A percentile compares a stretch with the other conserved stretches of the same genome.
phyloP scores from a whole-genome alignment of 1,140 invertebrate genomes.

The Diorhabda carinulata region DNA sequence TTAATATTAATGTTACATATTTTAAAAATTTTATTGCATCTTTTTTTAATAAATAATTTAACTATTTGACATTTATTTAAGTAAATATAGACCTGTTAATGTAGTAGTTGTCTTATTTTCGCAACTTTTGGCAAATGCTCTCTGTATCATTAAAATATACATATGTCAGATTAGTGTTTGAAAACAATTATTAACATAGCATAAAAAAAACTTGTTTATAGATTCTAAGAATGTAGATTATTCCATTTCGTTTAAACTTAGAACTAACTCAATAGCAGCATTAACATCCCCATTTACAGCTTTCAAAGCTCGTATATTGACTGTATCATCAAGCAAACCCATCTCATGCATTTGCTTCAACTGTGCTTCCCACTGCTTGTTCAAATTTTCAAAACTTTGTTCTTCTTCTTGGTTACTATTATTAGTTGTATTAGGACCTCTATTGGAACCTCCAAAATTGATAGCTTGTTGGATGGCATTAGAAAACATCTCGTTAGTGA shows the following conservation, averaged over 20 bases:
- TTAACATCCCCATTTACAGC: constrained; percentile 82
- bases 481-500: constrained; percentile 57
- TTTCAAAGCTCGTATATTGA: constrained; percentile 79
- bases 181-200: no score
- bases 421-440: not conserved
- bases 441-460: constrained; percentile 39
- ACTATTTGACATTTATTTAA: no score
- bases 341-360: constrained; percentile 81
- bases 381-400: constrained; percentile 27
- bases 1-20: no score
- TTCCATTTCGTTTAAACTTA: constrained; percentile 39
- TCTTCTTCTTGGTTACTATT: not conserved
- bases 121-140: no score
- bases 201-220: no score
- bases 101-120: no score
- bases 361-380: constrained; percentile 52
- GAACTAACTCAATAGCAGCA: constrained; percentile 77
- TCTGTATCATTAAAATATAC: no score
- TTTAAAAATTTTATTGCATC: no score
- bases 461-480: constrained; percentile 57
- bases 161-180: no score
- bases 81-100: no score
- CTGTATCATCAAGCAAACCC: constrained; percentile 79
- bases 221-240: no score
- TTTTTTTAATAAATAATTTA: no score